Base-by-base conservation (phyloP, 2,888 invertebrate species). In the Brachypalpus laphriformis region DNA sequence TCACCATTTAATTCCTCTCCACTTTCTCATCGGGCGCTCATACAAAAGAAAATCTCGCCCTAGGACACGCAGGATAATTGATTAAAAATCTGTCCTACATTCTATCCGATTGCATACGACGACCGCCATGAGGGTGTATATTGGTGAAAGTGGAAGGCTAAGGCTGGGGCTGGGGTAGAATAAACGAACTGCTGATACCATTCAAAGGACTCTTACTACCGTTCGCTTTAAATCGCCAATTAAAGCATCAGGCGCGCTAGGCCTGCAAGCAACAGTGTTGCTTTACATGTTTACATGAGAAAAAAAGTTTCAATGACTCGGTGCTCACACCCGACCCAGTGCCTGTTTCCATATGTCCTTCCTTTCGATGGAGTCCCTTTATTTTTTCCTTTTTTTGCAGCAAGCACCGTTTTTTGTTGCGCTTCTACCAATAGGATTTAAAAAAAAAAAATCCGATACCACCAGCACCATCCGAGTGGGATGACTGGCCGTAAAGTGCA, bases 41-140 rank as follows among this genome's bases (percentile, higher is more conserved):
- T 49, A 85, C 81, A 85, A 85, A 85, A 81, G 85, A 71, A 80
- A 81, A 66, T 81, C 40, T 76, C 66, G 85, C 85, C 76, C 18
- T 54, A 76, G 85, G 85, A 66, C 66, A 81, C 66, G 85, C 81
- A 75, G 85, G 75, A 85, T 85, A 85, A 85, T 85, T 85, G 85
- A 85, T 85, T 85, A 85, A 85, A 85, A 85, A 85, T 85, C 75
- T 85, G 85, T 85, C 85, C 85, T 85, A 85, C 81, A 85, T 85
- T 85, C 75, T 81, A 71, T 81, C 47, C 71, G 81, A 81, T 85
- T 85, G 76, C 81, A 85, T 81, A 66, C 70, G 57, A 68, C 56
- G 31, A 40, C 65, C 37, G 45, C 49, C 49, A 22, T n/a, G 54
- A 54, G n/a, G 47, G 34, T 59, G 57, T 51, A 14, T 70, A 42